Conservation (phyloP, 2,113 vertebrate species). For the Phodopus roborovskii region DNA sequence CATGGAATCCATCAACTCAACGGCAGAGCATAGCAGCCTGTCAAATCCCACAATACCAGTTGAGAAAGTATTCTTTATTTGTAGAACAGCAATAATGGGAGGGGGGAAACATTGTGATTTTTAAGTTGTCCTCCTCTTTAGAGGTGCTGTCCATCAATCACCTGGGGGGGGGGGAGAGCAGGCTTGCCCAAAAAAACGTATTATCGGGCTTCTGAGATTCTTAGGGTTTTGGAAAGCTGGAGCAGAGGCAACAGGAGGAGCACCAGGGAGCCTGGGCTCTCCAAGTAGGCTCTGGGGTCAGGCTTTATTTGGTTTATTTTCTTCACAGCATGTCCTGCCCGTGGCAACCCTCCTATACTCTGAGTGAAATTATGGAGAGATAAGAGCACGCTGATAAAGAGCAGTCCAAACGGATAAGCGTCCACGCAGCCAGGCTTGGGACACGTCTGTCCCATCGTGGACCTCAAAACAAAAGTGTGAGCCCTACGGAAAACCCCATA, state of each 20-base stretch:
- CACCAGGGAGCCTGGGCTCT: not conserved
- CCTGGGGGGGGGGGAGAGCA: not conserved
- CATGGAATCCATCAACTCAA: not conserved
- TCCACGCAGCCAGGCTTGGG: not conserved
- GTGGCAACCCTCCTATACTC: not conserved
- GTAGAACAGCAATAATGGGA: not conserved
- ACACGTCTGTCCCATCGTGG: too few species aligned
- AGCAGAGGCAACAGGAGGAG: not conserved
- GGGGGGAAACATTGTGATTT: too few species aligned
- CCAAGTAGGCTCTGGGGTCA: not conserved
- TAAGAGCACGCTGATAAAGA: not conserved
- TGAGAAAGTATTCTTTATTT: not conserved
- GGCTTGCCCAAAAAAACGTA: not conserved
- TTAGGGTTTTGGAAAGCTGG: not conserved
- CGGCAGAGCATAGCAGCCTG: not conserved
- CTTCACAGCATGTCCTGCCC: not conserved
- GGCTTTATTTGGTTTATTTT: slow-evolving; percentile 7
- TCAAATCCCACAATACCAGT: not conserved
- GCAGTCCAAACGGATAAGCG: not conserved
- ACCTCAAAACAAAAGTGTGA: too few species aligned
- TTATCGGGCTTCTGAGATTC: slow-evolving; percentile 22
- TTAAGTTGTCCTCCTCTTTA: not conserved
- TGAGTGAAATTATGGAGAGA: not conserved
- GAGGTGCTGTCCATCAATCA: not conserved
- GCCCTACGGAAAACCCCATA: not conserved